Evolutionary conservation across 2,113 vertebrate genomes (phyloP).

Genomic region (Acanthochromis polyacanthus): DNA sequence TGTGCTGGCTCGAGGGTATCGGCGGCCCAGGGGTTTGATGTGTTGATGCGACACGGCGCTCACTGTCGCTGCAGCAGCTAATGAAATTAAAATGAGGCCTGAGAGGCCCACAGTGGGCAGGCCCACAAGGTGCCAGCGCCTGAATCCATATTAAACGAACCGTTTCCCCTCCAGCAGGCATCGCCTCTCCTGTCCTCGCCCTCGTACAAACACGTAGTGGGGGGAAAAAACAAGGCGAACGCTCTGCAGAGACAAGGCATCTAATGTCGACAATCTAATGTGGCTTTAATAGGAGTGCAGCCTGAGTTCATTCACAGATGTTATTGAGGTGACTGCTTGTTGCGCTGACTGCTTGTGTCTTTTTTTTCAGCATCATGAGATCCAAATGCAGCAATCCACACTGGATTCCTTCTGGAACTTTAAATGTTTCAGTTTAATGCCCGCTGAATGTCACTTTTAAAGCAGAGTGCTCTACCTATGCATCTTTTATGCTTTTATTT

Average conservation of each 20-base stretch:
- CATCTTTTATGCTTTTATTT: conserved; percentile 57
- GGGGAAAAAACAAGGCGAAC: conserved; percentile 17
- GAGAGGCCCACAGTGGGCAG: conserved; percentile 68
- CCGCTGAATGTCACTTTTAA: conserved; percentile 23
- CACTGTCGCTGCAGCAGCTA: conserved; percentile 69
- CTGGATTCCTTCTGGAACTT: conserved; percentile 38
- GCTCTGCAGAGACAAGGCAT: conserved; percentile 22
- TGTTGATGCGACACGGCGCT: conserved; percentile 70
- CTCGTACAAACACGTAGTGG: conserved; percentile 25
- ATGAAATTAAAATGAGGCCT: conserved; percentile 81
- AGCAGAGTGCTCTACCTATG: conserved; percentile 29
- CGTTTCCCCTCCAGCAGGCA: conserved; percentile 42
- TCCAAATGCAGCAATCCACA: conserved; percentile 28
- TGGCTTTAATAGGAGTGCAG: conserved; percentile 48
- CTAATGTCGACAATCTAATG: conserved; percentile 30
- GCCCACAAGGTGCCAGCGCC: conserved; percentile 45
- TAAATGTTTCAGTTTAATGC: conserved; percentile 45
- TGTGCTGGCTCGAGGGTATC: conserved; percentile 28
- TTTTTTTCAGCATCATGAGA: background rate
- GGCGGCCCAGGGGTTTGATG: conserved; percentile 63
- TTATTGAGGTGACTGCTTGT: conserved; percentile 23
- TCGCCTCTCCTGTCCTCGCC: conserved; percentile 34
- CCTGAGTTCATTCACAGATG: conserved; percentile 48
- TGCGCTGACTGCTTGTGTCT: conserved; percentile 17
- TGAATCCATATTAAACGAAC: conserved; percentile 66